Conservation (phyloP, 2,113 vertebrate genomes). For the Ivindomyrus marchei region DNA sequence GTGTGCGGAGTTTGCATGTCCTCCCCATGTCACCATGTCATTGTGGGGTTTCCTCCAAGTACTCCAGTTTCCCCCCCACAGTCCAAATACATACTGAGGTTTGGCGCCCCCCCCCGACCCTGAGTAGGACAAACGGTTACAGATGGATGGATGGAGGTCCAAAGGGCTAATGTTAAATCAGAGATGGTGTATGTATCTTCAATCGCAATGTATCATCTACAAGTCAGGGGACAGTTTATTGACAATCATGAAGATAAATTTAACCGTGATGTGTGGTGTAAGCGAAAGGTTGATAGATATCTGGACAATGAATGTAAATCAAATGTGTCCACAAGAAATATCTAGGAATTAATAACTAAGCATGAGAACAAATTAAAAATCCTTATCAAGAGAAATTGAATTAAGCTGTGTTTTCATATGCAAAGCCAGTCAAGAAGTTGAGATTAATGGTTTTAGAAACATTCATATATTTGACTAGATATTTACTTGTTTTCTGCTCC, state of each 20-base stretch:
- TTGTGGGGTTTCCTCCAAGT: not conserved
- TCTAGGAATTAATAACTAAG: not conserved
- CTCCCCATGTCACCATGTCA: not conserved
- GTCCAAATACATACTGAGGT: not conserved
- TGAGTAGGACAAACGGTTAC: not conserved
- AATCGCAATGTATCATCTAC: not conserved
- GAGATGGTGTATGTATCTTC: not conserved
- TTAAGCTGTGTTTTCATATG: not conserved
- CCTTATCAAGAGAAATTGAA: not conserved
- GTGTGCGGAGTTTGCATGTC: not conserved
- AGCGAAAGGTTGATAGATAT: not conserved
- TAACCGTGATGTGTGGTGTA: not conserved
- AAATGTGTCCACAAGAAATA: not conserved
- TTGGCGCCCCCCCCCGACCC: not conserved
- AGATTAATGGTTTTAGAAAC: not conserved
- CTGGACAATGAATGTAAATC: not conserved
- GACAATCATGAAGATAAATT: slow-evolving; percentile 1
- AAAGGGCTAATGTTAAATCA: not conserved
- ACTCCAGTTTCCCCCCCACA: not conserved
- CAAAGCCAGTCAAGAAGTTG: not conserved
- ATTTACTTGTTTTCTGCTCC: not conserved
- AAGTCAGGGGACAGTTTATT: not conserved
- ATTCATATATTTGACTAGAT: not conserved
- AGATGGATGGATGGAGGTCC: not conserved
- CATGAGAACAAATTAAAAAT: not conserved